phyloP scores from a whole-genome alignment of 2,797 vertebrate species.

The Carcharodon carcharias region DNA sequence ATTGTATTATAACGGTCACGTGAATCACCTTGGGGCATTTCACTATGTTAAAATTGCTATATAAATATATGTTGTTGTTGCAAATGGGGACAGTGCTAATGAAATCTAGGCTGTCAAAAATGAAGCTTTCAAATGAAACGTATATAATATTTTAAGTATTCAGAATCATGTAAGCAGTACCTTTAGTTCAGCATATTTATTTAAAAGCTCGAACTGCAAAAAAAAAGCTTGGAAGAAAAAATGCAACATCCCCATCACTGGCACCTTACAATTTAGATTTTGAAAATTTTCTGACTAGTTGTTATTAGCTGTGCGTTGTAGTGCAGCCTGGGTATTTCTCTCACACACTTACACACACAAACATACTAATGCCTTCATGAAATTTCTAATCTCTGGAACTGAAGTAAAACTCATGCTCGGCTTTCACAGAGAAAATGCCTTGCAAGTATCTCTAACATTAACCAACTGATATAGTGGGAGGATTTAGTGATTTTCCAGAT shows the following conservation, averaged over 20 bases:
- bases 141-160: background rate
- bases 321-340: background rate
- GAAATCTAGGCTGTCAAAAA: too few species aligned
- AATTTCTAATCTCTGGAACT: background rate
- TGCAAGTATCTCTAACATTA: background rate
- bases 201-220: background rate
- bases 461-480: background rate
- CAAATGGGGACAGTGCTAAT: too few species aligned
- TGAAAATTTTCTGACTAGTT: background rate
- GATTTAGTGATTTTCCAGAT: background rate
- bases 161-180: background rate
- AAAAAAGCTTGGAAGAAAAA: background rate
- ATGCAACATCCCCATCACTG: background rate
- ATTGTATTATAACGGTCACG: background rate
- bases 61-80: background rate
- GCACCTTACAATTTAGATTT: background rate
- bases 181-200: background rate
- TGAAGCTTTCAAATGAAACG: background rate
- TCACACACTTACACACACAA: too few species aligned
- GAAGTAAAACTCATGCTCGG: background rate
- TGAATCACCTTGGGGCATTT: background rate
- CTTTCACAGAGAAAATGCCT: background rate
- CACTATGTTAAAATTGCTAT: background rate
- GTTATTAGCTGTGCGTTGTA: background rate
- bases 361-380: background rate